phyloP scores from a whole-genome alignment of 1,140 invertebrate species.

The Carcinoscorpius rotundicauda region DNA sequence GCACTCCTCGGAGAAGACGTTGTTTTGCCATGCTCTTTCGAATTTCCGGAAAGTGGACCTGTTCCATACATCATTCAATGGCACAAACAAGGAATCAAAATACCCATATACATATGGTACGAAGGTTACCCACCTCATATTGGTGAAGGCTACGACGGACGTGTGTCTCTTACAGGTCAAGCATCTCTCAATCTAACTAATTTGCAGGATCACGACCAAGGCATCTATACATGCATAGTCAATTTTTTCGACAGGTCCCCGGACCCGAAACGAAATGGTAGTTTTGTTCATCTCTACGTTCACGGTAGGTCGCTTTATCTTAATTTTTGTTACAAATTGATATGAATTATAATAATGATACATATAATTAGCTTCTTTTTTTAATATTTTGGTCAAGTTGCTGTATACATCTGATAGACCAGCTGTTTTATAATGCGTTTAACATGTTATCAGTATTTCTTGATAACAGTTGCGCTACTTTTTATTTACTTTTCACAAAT shows the following conservation, averaged over 20 bases:
- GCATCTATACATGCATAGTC: conserved; percentile 94
- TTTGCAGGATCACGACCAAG: conserved; percentile 80
- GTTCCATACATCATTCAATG: conserved; percentile 93
- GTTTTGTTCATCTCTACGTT: conserved; percentile 91
- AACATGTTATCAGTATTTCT: no score
- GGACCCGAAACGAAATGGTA: conserved; percentile 54
- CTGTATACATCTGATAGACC: no score
- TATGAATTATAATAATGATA: no score
- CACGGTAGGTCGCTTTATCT: conserved; percentile 49
- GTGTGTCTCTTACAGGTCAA: conserved; percentile 69
- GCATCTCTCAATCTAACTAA: conserved; percentile 86
- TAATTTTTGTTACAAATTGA: no score
- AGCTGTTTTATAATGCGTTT: no score
- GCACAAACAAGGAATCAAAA: conserved; percentile 62
- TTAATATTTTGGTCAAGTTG: no score
- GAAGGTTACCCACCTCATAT: conserved; percentile 88
- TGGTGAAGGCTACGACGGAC: conserved; percentile 77
- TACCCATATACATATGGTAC: conserved; percentile 93
- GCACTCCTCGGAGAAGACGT: conserved; percentile 88
- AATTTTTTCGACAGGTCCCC: conserved; percentile 70
- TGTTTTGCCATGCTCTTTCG: conserved; percentile 90
- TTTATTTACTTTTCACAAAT: no score
- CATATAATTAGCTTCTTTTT: no score
- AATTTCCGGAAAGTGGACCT: conserved; percentile 82
- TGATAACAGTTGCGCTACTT: no score